Evolutionary conservation across 2,888 invertebrate genomes (phyloP).

Genomic region (Ophioninae sp.): DNA sequence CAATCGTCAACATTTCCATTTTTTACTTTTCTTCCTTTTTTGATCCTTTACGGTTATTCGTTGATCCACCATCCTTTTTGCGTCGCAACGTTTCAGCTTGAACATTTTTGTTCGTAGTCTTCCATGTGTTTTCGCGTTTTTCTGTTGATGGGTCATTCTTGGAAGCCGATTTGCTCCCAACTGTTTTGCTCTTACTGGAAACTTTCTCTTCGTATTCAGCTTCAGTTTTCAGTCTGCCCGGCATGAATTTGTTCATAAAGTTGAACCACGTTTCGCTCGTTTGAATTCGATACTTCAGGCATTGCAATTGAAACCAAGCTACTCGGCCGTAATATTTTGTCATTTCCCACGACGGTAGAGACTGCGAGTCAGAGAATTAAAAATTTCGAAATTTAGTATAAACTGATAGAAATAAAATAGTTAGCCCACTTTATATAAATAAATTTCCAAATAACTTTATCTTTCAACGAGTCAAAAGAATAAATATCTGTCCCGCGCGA

Average conservation of each 20-base stretch:
- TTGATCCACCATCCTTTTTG: neutral
- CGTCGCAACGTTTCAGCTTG: neutral
- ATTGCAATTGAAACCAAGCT: conserved; percentile 69
- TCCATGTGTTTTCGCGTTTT: conserved; percentile 33
- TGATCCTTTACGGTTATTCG: conserved; percentile 5
- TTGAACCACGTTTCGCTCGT: conserved; percentile 72
- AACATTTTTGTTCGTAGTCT: conserved; percentile 19
- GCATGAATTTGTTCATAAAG: conserved; percentile 70
- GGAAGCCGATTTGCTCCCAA: neutral
- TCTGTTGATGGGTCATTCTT: conserved; percentile 14
- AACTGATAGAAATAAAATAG: neutral
- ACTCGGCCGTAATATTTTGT: conserved; percentile 73
- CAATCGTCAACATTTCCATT: neutral
- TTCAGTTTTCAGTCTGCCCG: conserved; percentile 65
- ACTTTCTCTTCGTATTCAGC: conserved; percentile 63
- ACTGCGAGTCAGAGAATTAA: conserved; percentile 59
- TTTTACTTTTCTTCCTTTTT: neutral
- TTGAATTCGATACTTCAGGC: conserved; percentile 70
- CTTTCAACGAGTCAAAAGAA: no score
- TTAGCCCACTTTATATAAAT: no score
- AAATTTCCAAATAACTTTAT: no score
- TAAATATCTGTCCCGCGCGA: no score
- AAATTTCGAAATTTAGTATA: neutral
- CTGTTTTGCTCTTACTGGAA: neutral
- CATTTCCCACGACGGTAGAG: conserved; percentile 72